Base-by-base conservation (phyloP, 2,797 vertebrate species). In the Chiroxiphia lanceolata region DNA sequence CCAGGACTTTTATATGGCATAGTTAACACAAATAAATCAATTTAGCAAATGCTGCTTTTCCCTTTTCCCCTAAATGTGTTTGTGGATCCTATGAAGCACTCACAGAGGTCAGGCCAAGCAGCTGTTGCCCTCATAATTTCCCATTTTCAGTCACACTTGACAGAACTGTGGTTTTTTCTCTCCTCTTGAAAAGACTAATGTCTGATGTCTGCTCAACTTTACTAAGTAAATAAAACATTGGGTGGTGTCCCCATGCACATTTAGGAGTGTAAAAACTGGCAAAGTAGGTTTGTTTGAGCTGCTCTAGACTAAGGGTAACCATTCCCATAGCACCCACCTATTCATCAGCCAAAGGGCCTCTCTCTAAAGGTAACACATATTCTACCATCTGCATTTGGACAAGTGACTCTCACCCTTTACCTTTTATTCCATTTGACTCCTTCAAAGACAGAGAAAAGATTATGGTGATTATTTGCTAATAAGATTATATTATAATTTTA, bases 1-100 rank as follows among this genome's bases (percentile, higher is more conserved):
- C 63, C 5, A 2, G 56, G 60, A 78, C 34, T 71, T 64, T 71
- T 77, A 36, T 57, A 57, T 13, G 33, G 71, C 64, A 70, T 23
- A 64, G 40, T 51, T 92, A 89, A 53, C 29, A 72, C 26, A 90
- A 80, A 93, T 86, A 83, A 94, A 93, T 93, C 78, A 80, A 68
- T 87, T 88, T 61, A 75, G 68, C 57, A 57, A 89, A 83, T 23
- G 10, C 65, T 42, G 22, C 13, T 87, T 87, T 90, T 75, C 42
- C 38, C 50, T 78, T 88, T 70, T 10, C 33, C 65, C 38, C 81
- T 70, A 34, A 67, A 68, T 44, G 34, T 67, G 38, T 51, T 70
- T 67, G 21, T 2, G 10, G 78, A 63, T 17, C 75, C 75, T 29
- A 18, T 77, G 90, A 78, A 90, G 51, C 83, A n/a, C 64, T 84